phyloP scores from a whole-genome alignment of 2,113 vertebrate genomes.

The Leptodactylus fuscus region DNA sequence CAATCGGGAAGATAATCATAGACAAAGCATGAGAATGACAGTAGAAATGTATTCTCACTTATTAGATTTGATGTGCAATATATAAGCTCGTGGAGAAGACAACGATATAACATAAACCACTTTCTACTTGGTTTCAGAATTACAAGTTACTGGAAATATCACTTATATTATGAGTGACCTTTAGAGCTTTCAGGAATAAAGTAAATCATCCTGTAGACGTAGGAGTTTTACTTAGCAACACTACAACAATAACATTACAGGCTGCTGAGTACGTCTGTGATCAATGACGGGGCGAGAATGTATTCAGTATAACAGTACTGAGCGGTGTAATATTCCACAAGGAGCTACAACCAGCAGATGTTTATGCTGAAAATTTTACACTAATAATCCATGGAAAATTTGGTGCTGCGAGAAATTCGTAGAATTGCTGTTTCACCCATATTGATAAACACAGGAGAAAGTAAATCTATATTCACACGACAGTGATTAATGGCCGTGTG shows the following conservation, averaged over 20 bases:
- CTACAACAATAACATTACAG: constrained; percentile 43
- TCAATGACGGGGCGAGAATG: neutral
- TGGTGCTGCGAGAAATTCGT: neutral
- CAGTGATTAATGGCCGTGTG: no score
- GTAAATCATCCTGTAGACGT: constrained; percentile 23
- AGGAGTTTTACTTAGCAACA: constrained; percentile 48
- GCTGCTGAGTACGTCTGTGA: constrained; percentile 13
- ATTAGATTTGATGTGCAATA: neutral
- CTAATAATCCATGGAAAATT: neutral
- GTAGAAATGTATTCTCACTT: neutral
- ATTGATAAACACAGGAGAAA: neutral
- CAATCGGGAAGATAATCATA: neutral
- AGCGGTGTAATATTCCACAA: neutral
- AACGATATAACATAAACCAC: neutral
- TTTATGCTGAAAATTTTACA: neutral
- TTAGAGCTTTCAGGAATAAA: constrained; percentile 22
- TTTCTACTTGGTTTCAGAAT: constrained; percentile 27
- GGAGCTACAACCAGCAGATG: neutral
- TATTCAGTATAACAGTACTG: neutral
- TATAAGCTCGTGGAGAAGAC: neutral
- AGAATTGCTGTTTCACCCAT: neutral
- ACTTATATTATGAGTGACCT: constrained; percentile 31
- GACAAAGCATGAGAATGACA: neutral
- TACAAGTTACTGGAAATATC: constrained; percentile 19
- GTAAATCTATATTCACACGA: no score